Evolutionary conservation across 1,140 invertebrate species (phyloP), one percentile per base, ranked within the genome.

Genomic region (Drosophila kikkawai): DNA sequence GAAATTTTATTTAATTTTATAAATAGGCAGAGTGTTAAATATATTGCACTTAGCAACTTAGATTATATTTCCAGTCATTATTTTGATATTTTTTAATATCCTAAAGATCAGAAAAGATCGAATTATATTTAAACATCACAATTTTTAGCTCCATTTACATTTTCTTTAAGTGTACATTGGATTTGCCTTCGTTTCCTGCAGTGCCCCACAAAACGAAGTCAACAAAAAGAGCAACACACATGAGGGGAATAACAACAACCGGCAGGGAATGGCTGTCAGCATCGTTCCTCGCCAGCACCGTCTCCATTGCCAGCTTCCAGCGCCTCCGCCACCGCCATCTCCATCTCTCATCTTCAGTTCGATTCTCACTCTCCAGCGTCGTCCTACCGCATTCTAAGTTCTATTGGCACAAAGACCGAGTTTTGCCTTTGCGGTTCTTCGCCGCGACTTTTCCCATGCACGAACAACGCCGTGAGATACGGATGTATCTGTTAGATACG

Each of bases 341-440:
- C 41, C 57, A 19, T n/a, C 17, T 9, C 32, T 11, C 32, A 19
- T 26, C 53, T n/a, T 15, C 45, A n/a, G 9, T 9, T 15, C 19
- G 22, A 37, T 29, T 37, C 15, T 26, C 65, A 29, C 13, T 26
- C 39, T 17, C 13, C 61, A 29, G 39, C 44, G 36, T 71, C 59
- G 84, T 90, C 81, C 84, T 90, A 88, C 84, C 83, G 84, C 83
- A 87, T 87, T 87, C 83, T 83, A 88, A 88, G 83, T 88, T 87
- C 84, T 88, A 88, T 87, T 87, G 83, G 83, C 83, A 87, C 83
- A 87, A 87, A 87, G 83, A 87, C 83, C 83, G 83, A 87, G 77
- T 88, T 87, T 88, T 80, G 80, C 75, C 47, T 55, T 82, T 73
- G 81, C 81, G 61, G 60, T 70, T 65, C 32, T 64, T 65, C 65